These are phyloP conservation scores for Heliconius hortense DNA, from an alignment of 2,888 invertebrate genomes.

Conservation along the genomic window DNA sequence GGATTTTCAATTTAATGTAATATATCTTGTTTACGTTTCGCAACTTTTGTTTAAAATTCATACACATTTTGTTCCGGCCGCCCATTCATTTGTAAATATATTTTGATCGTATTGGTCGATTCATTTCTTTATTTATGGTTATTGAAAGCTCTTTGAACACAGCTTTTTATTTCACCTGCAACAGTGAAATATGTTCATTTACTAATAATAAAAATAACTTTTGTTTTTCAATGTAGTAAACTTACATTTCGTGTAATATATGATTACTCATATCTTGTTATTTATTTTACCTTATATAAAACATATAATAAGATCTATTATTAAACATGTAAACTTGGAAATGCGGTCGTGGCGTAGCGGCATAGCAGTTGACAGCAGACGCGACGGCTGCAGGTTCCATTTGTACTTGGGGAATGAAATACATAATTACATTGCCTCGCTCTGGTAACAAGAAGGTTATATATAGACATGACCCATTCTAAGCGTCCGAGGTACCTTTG, in stretches of 20 bases:
- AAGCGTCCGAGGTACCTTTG: no score
- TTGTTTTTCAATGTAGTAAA: not conserved
- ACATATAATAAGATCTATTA: no score
- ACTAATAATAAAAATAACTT: constrained; percentile 2
- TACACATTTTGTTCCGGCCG: constrained; percentile 3
- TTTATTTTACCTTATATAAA: no score
- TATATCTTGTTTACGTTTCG: constrained; percentile 2
- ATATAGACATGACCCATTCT: no score
- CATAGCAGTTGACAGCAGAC: no score
- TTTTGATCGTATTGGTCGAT: constrained; percentile 18
- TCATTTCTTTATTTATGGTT: constrained; percentile 21
- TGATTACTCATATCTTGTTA: no score
- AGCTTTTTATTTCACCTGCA: constrained; percentile 17
- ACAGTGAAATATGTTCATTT: constrained; percentile 2
- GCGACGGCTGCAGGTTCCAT: no score
- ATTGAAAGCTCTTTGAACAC: constrained; percentile 14
- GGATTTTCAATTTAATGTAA: not conserved
- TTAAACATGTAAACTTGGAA: no score
- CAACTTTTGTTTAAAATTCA: constrained; percentile 11
- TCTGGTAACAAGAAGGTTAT: no score
- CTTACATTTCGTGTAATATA: not conserved
- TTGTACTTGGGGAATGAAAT: no score
- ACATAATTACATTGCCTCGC: no score
- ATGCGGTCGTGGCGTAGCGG: no score
- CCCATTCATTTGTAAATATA: constrained; percentile 20